Evolutionary conservation across 1,140 invertebrate genomes (phyloP), one percentile per base, ranked within the genome.

Genomic region (Stenopsyche tienmushanensis): DNA sequence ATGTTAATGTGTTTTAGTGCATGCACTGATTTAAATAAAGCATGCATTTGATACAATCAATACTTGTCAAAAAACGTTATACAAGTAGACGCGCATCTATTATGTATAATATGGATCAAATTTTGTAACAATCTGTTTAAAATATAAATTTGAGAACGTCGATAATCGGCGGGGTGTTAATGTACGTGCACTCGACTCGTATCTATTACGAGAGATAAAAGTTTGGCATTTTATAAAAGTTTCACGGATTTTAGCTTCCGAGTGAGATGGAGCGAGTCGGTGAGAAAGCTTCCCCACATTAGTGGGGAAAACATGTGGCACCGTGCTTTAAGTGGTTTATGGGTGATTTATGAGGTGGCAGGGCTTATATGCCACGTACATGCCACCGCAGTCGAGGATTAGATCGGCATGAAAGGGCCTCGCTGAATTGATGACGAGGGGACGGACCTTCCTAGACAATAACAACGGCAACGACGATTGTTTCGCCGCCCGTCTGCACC

Each of bases 301-400:
- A 39, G 42, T 26, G 20, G 26, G 1, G 59, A 65, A 65, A 57
- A 62, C 60, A 58, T 62, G 67, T 39, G 25, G 24, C 63, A 10
- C 9, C 63, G 49, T 34, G 67, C 67, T 69, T 60, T 69, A 69
- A 69, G 67, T 66, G 68, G 68, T 70, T 70, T 70, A 66, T 69
- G 64, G 64, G 68, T 70, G 68, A 70, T 70, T 66, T 70, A 70
- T 64, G 59, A 66, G 64, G 58, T 50, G 64, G 67, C 59, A 60
- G 41, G 57, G 57, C 57, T 60, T 60, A 60, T 60, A 45, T 45
- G 55, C 55, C 55, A 45, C 55, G 39, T 58, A 60, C 57, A 60
- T 60, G 47, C 60, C 60, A 21, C 60, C 60, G 45, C 60, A 53
- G 25, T 26, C 47, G n/a, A 24, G 68, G 68, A 70, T 70, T 64